Evolutionary conservation across 2,113 vertebrate genomes (phyloP).

Genomic region (Rattus norvegicus): GRCr8 NC_086020.1:37389501-37390000

Average conservation of each 20-base stretch:
- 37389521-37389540: slow-evolving; percentile 71
- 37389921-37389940: not conserved
- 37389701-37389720: not conserved
- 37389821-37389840: not conserved
- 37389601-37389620: slow-evolving; percentile 1
- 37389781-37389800: not conserved
- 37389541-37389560: not conserved
- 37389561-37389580: not conserved
- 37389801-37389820: not conserved
- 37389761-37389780: slow-evolving; percentile 17
- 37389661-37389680: slow-evolving; percentile 53
- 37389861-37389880: not conserved
- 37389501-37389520: slow-evolving; percentile 70
- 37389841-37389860: not conserved
- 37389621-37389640: not conserved
- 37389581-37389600: not conserved
- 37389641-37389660: not conserved
- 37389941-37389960: not conserved
- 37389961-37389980: not conserved
- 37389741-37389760: slow-evolving; percentile 31
- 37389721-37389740: not conserved
- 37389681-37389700: not conserved
- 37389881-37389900: not conserved
- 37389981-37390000: not conserved
- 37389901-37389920: not conserved